Evolutionary conservation across 2,113 vertebrate species (phyloP), one percentile per base, ranked within the genome.

Genomic region (Ochotona curzoniae): DNA sequence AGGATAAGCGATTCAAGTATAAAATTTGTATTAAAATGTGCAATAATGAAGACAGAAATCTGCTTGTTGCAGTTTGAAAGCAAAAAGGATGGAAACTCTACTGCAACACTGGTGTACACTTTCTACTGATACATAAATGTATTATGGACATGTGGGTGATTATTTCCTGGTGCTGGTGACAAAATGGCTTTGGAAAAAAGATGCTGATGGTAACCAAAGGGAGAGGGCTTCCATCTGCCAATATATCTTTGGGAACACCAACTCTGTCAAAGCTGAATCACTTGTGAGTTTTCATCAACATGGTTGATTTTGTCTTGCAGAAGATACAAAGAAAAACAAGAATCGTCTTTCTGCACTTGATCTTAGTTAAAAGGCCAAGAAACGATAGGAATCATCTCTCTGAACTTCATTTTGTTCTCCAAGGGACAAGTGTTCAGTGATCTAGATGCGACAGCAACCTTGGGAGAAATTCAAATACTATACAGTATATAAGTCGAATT

Each of bases 261-360:
- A 51, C 3, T 78, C 57, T 49, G 35, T 47, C 47, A 86, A 92
- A 81, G 79, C 20, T 15, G 30, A 76, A 76, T 63, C 6, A 85
- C 90, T n/a, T 23, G 8, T 8, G 26, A 69, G n/a, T 38, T 28
- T 28, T 73, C 66, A 80, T 20, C n/a, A 76, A 44, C 25, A 2
- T n/a, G 70, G 69, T 47, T 83, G n/a, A 93, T 81, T 90, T 91
- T 76, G 64, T 63, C 69, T 94, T 64, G 79, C 9, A 90, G 63
- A 93, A 86, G 9, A 63, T 51, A 70, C 13, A 51, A 73, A 23
- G 25, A 23, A 8, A 49, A 90, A 73, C 8, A 38, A 79, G 28
- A 88, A 83, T 20, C 90, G 17, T 81, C 82, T 86, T 23, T 88
- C 60, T 90, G 60, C 87, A 92, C 60, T 82, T 95, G 25, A 61